Percentiles rank a stretch among this genome's conserved stretches.
Evolutionary conservation across 2,888 invertebrate species (phyloP).

Genomic region (Tachina grossa): DNA sequence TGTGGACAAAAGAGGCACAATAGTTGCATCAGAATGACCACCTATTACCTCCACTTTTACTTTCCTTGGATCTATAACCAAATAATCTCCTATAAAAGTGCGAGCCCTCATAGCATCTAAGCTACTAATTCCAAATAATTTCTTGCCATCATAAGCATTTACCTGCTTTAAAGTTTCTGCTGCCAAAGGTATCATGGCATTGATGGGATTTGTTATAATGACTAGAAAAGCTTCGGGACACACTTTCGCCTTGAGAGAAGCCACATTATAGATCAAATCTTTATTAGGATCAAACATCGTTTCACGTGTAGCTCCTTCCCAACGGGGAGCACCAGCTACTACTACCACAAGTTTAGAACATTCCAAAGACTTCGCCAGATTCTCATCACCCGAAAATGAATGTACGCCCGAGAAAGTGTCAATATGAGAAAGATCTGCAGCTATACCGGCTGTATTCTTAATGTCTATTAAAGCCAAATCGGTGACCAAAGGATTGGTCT

Average conservation of each 20-base stretch:
- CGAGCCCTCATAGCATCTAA: slow-evolving; percentile 96
- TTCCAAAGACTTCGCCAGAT: slow-evolving; percentile 89
- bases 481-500: slow-evolving; percentile 92
- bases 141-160: slow-evolving; percentile 92
- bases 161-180: slow-evolving; percentile 90
- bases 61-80: slow-evolving; percentile 90
- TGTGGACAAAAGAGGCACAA: slow-evolving; percentile 97
- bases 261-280: slow-evolving; percentile 93
- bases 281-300: slow-evolving; percentile 98
- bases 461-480: slow-evolving; percentile 95
- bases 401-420: slow-evolving; percentile 85
- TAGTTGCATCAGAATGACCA: slow-evolving; percentile 98
- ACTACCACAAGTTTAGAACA: slow-evolving; percentile 93
- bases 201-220: slow-evolving; percentile 98
- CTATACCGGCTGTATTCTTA: slow-evolving; percentile 95
- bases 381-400: slow-evolving; percentile 85
- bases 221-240: slow-evolving; percentile 95
- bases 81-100: slow-evolving; percentile 94
- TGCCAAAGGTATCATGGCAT: slow-evolving; percentile 98
- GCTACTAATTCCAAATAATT: slow-evolving; percentile 97
- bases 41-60: slow-evolving; percentile 96
- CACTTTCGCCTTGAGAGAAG: slow-evolving; percentile 88
- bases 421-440: slow-evolving; percentile 97
- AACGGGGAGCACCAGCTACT: slow-evolving; percentile 97
- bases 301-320: slow-evolving; percentile 95